A percentile compares a stretch with the other conserved stretches of the same genome.
phyloP scores from a whole-genome alignment of 1,140 invertebrate species.

The Homalodisca vitripennis region DNA sequence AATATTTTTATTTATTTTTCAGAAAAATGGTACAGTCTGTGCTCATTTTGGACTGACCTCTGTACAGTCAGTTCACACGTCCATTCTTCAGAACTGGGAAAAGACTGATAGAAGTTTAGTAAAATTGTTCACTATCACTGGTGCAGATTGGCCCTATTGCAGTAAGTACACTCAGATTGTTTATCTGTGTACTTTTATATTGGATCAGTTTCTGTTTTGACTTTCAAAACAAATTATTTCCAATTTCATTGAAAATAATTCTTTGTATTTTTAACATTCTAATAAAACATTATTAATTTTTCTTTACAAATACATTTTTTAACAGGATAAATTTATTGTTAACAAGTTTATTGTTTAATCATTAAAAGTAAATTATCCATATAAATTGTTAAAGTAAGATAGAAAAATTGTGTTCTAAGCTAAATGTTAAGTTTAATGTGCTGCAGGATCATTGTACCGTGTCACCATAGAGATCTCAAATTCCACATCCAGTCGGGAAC shows the following conservation, averaged over 20 bases:
- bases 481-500: constrained; percentile 63
- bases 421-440: background rate
- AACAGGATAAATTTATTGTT: no score
- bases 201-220: no score
- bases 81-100: constrained; percentile 22
- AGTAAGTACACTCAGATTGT: constrained; percentile 59
- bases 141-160: constrained; percentile 65
- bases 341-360: no score
- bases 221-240: no score
- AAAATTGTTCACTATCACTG: constrained; percentile 69
- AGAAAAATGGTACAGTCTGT: constrained; percentile 42
- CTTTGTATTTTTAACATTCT: no score
- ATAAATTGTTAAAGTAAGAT: no score
- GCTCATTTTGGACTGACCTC: constrained; percentile 41
- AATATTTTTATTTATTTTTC: no score
- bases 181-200: background rate
- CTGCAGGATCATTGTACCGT: constrained; percentile 70
- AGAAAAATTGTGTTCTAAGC: background rate
- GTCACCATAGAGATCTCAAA: constrained; percentile 71
- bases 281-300: no score
- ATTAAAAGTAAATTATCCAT: background rate
- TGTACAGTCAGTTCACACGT: constrained; percentile 34
- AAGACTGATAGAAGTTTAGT: constrained; percentile 42
- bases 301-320: no score
- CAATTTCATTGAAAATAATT: no score